Evolutionary conservation across 2,888 invertebrate genomes (phyloP), one percentile per base, ranked within the genome.

Genomic region (Polydrusus cervinus): DNA sequence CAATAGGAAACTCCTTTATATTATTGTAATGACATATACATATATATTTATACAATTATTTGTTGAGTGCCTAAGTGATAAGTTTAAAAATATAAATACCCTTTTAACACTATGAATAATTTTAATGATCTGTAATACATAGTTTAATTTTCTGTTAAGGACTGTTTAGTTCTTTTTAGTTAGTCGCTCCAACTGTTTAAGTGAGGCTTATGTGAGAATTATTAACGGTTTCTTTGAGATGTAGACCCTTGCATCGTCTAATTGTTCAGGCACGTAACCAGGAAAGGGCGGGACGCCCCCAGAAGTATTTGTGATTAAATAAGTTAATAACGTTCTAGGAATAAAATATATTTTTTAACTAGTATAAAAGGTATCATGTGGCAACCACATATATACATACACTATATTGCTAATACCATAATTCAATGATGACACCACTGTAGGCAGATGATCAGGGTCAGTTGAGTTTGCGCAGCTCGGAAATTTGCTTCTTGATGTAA

Each of bases 51-150:
- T 83, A 85, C 82, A 82, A 79, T 85, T 85, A 84, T 85, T 85
- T 83, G 85, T 85, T 84, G 85, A 86, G 85, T 86, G 86, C 85
- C 85, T 86, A 86, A 83, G 81, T 62, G 78, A 81, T 84, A 84
- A 82, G 83, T 83, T 83, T 78, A 74, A 71, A 65, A 76, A 78
- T 79, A 80, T 73, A 65, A 68, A 40, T 77, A 73, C 71, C 78
- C 74, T 47, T 25, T 47, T 38, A 47, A 70, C 57, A 38, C 16
- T 73, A 74, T 75, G 72, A 75, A 75, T 72, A 75, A 77, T 78
- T 80, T 78, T 79, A 78, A 79, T 70, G 82, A 83, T 83, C 83
- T 83, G 82, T 81, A 79, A 80, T 81, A 80, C 34, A 34, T 34
- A 34, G 78, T 78, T 78, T 81, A 77, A 81, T 79, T 82, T 82